Conservation (phyloP, 2,113 vertebrate species). For the Alligator sinensis region DNA sequence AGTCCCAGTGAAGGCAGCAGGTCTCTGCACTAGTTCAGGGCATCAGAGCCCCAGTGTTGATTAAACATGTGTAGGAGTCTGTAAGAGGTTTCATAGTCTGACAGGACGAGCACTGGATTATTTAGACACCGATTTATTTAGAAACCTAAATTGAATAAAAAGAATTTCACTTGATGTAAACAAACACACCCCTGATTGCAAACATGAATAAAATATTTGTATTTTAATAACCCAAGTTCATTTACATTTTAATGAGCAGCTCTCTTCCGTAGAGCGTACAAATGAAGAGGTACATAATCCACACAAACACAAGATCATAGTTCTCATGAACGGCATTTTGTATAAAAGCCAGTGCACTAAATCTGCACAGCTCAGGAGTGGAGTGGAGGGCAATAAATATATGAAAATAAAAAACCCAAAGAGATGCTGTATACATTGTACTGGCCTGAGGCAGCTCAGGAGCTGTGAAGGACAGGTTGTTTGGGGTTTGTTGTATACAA, state of each 20-base stretch:
- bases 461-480: not conserved
- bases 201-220: not conserved
- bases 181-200: not conserved
- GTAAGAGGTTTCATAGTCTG: not conserved
- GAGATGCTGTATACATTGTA: not conserved
- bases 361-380: not conserved
- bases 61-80: not conserved
- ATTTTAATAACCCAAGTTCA: not conserved
- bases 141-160: not conserved
- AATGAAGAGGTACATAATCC: not conserved
- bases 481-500: not conserved
- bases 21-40: not conserved
- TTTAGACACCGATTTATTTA: not conserved
- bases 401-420: slow-evolving; percentile 8
- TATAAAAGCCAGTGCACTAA: not conserved
- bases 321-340: slow-evolving; percentile 10
- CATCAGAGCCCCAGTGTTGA: not conserved
- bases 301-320: not conserved
- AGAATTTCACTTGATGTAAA: not conserved
- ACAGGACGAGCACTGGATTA: not conserved
- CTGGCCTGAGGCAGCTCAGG: not conserved
- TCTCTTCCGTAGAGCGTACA: not conserved
- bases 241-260: not conserved
- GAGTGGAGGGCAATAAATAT: not conserved
- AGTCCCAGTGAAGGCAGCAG: not conserved